Evolutionary conservation across 2,888 invertebrate species (phyloP), one percentile per base, ranked within the genome.

Genomic region (Leucozona laternaria): DNA sequence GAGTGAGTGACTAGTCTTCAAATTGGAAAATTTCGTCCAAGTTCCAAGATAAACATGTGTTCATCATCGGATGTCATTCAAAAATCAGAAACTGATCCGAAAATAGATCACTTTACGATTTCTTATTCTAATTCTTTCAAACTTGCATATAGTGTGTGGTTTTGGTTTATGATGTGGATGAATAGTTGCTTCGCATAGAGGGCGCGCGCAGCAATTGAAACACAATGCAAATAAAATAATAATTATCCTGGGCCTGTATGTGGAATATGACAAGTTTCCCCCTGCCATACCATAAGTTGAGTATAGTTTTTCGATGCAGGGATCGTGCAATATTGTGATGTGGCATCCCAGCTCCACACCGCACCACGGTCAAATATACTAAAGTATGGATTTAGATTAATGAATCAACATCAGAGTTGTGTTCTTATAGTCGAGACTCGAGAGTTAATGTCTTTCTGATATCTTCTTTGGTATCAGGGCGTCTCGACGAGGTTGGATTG

Each of bases 31-130:
- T 79, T 86, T 86, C 82, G 79, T 86, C 87, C 82, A 87, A 88
- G 80, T 88, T 85, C 85, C 81, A 89, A 89, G 88, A 88, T 88
- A 89, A 89, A 90, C 90, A 90, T 90, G 88, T 90, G 90, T 89
- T 90, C 89, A 89, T 89, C 90, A 89, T 90, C 90, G 89, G 83
- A 89, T 90, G 90, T 90, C 90, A 89, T 88, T 89, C 89, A 89
- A 89, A 89, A 88, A 79, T 87, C 87, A 87, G 79, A 87, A 79
- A 48, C 68, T 40, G 71, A 76, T 85, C 87, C 88, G 50, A 77
- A 88, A 88, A 88, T 88, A 88, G 87, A 87, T 83, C 78, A 82
- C 82, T 86, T 86, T 82, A 86, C 82, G 78, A 68, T 78, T 86
- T 78, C 64, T 62, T 68, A 11, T 70, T 48, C 31, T 45, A 66